Conservation (phyloP, 2,113 vertebrate genomes). For the Callocephalon fimbriatum region DNA sequence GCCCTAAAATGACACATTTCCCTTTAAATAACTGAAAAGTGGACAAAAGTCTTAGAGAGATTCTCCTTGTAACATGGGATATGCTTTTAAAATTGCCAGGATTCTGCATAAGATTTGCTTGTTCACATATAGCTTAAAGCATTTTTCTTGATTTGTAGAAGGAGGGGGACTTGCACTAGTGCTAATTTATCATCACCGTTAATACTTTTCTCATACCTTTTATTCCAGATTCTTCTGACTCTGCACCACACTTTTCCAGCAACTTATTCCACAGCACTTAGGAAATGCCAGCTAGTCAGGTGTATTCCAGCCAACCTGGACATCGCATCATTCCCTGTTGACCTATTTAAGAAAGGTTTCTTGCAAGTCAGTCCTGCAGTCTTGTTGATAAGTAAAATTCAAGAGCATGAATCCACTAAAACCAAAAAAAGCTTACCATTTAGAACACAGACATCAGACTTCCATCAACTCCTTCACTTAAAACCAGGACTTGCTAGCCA, state of each 20-base stretch:
- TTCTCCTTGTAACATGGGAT: background rate
- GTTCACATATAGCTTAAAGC: background rate
- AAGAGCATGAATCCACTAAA: background rate
- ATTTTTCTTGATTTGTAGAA: background rate
- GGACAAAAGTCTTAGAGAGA: background rate
- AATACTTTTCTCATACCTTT: background rate
- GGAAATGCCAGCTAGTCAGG: background rate
- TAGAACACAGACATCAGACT: background rate
- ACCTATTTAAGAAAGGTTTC: background rate
- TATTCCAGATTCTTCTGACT: background rate
- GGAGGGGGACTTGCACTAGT: fast-evolving
- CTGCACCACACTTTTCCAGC: background rate
- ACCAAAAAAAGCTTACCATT: background rate
- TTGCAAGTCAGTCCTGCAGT: background rate
- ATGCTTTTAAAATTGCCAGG: background rate
- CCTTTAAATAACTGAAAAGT: background rate
- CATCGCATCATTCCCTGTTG: background rate
- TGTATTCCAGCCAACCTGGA: background rate
- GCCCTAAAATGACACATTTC: background rate
- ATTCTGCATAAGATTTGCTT: background rate
- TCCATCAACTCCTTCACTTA: background rate
- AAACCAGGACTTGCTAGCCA: background rate
- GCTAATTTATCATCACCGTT: background rate
- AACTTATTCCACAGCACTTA: background rate
- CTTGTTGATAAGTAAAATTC: background rate